phyloP scores from a whole-genome alignment of 2,888 invertebrate genomes.

The Cheiracanthium punctorium region DNA sequence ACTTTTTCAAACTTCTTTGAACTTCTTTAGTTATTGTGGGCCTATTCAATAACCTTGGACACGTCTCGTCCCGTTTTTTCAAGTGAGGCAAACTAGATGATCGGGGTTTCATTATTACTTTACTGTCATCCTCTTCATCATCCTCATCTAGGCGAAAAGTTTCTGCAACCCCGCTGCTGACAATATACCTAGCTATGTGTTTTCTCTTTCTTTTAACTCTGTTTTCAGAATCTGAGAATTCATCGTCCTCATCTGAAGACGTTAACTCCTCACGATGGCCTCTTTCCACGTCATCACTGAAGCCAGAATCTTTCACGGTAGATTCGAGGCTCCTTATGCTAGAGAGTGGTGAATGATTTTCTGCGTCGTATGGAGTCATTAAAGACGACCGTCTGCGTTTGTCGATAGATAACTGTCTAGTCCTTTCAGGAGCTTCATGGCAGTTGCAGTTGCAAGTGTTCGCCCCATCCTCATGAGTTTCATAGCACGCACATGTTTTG shows the following conservation, averaged over 20 bases:
- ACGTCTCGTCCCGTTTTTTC: slow-evolving; percentile 45
- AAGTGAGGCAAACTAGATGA: slow-evolving; percentile 53
- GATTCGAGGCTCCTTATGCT: slow-evolving; percentile 65
- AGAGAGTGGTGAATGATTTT: slow-evolving; percentile 62
- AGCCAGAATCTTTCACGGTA: slow-evolving; percentile 67
- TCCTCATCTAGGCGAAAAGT: slow-evolving; percentile 43
- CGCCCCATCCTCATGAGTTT: not conserved
- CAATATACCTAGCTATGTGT: slow-evolving; percentile 34
- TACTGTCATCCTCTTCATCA: slow-evolving; percentile 43
- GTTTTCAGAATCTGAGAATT: slow-evolving; percentile 38
- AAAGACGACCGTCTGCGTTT: slow-evolving; percentile 29
- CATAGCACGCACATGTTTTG: not conserved
- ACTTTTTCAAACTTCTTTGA: slow-evolving; percentile 90
- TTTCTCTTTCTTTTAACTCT: not conserved
- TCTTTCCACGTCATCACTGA: slow-evolving; percentile 65
- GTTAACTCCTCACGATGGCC: slow-evolving; percentile 2
- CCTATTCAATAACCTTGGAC: slow-evolving; percentile 49
- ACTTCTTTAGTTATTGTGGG: slow-evolving; percentile 88
- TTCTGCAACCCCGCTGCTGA: slow-evolving; percentile 59
- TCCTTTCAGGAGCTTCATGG: not conserved
- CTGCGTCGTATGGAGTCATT: slow-evolving; percentile 38
- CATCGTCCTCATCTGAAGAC: slow-evolving; percentile 38
- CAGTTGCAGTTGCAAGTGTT: slow-evolving; percentile 10
- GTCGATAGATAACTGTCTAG: not conserved
- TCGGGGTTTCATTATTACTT: slow-evolving; percentile 39